Percentiles rank a stretch among this genome's conserved stretches.
phyloP scores from a whole-genome alignment of 2,113 vertebrate genomes.

The Macrotus californicus region DNA sequence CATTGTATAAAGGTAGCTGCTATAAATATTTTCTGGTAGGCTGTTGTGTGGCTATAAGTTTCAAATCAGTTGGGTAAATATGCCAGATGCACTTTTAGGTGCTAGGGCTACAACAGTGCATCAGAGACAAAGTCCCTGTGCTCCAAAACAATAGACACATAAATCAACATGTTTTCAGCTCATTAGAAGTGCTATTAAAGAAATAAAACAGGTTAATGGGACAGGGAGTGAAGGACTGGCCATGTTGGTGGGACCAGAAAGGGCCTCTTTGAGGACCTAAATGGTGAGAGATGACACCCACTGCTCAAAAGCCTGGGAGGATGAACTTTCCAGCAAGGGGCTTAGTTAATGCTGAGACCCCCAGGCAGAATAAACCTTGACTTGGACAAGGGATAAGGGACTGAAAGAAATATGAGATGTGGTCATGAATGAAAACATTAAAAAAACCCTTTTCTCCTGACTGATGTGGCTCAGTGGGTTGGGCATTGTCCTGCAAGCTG shows the following conservation, averaged over 20 bases:
- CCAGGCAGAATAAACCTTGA: neutral
- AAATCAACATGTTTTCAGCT: neutral
- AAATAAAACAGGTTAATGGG: neutral
- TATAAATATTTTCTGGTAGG: neutral
- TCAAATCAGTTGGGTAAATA: neutral
- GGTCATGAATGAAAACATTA: neutral
- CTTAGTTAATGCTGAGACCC: neutral
- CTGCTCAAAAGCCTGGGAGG: neutral
- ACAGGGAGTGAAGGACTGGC: neutral
- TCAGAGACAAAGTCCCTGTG: neutral
- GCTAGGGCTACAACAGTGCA: neutral
- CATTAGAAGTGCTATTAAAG: neutral
- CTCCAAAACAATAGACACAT: neutral
- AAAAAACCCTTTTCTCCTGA: neutral
- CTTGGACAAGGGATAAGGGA: neutral
- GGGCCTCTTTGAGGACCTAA: neutral
- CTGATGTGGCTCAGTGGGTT: too few species aligned
- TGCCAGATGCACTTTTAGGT: neutral
- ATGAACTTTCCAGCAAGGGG: neutral
- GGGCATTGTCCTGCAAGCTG: too few species aligned
- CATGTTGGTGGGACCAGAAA: neutral
- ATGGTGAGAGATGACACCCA: neutral
- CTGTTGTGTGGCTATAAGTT: neutral
- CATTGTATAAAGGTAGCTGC: neutral
- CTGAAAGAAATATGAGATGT: neutral